Evolutionary conservation across 2,888 invertebrate species (phyloP).

Genomic region (Auanema sp.): DNA sequence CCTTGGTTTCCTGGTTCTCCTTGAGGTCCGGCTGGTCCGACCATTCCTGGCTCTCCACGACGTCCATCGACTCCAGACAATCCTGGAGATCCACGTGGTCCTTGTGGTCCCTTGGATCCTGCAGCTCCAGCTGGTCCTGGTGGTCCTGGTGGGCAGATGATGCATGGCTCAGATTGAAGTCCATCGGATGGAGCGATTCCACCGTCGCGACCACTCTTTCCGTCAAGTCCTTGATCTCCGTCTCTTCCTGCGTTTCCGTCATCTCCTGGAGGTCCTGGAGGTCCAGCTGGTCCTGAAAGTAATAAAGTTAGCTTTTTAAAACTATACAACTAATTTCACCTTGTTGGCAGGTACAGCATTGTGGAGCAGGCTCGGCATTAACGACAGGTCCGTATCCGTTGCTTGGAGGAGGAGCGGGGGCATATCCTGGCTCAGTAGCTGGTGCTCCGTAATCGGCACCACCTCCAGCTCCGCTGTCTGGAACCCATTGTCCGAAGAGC

Average conservation of each 20-base stretch:
- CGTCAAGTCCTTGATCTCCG: conserved; percentile 47
- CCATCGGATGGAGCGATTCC: conserved; percentile 43
- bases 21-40: conserved; percentile 58
- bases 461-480: conserved; percentile 50
- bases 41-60: conserved; percentile 62
- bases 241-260: conserved; percentile 46
- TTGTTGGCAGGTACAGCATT: conserved; percentile 61
- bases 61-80: conserved; percentile 58
- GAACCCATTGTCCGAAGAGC: conserved; percentile 54
- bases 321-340: conserved; percentile 23
- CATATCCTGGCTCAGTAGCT: conserved; percentile 37
- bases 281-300: conserved; percentile 38
- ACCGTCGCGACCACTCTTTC: conserved; percentile 43
- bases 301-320: neutral
- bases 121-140: conserved; percentile 53
- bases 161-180: conserved; percentile 53
- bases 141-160: conserved; percentile 62
- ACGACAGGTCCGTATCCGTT: conserved; percentile 52
- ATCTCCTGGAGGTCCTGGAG: conserved; percentile 50
- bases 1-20: conserved; percentile 49
- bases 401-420: conserved; percentile 27
- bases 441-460: conserved; percentile 55
- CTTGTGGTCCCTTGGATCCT: conserved; percentile 58
- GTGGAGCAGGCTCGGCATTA: conserved; percentile 53
- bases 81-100: conserved; percentile 53